Evolutionary conservation across 1,140 invertebrate species (phyloP).

Genomic region (Spodoptera frugiperda): DNA sequence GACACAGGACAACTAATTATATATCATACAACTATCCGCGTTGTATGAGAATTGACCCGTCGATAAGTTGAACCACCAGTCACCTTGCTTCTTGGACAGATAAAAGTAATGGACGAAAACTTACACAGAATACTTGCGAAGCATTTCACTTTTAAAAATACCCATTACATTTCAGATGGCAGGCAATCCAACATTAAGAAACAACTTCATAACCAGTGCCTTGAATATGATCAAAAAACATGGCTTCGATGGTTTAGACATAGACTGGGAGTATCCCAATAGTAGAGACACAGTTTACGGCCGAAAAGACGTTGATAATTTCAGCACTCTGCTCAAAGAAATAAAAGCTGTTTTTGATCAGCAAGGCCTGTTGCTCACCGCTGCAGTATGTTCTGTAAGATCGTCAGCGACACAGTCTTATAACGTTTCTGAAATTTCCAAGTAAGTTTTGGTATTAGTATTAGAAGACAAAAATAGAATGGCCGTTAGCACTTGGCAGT

Average conservation of each 20-base stretch:
- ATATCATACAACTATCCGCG: too few species aligned
- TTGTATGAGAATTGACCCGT: too few species aligned
- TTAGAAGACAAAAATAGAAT: too few species aligned
- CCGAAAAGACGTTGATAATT: slow-evolving; percentile 84
- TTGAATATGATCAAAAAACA: slow-evolving; percentile 88
- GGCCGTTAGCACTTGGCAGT: too few species aligned
- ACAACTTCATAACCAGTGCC: slow-evolving; percentile 87
- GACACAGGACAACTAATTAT: too few species aligned
- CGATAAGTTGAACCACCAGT: too few species aligned
- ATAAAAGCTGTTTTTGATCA: slow-evolving; percentile 87
- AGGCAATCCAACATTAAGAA: slow-evolving; percentile 80
- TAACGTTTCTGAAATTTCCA: slow-evolving; percentile 84
- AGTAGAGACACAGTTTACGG: slow-evolving; percentile 87
- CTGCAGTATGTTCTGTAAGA: slow-evolving; percentile 88
- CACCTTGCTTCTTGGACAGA: too few species aligned
- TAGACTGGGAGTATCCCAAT: slow-evolving; percentile 94
- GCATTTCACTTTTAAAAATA: too few species aligned
- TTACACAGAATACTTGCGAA: too few species aligned
- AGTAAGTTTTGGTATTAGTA: slow-evolving; percentile 64
- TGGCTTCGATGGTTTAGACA: slow-evolving; percentile 92
- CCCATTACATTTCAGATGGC: slow-evolving; percentile 80
- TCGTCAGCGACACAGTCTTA: slow-evolving; percentile 87
- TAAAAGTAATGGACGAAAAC: too few species aligned
- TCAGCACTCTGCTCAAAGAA: slow-evolving; percentile 86
- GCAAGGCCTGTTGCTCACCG: slow-evolving; percentile 86